Conservation (phyloP, 2,888 invertebrate genomes). For the Drosophila sordidula region DNA sequence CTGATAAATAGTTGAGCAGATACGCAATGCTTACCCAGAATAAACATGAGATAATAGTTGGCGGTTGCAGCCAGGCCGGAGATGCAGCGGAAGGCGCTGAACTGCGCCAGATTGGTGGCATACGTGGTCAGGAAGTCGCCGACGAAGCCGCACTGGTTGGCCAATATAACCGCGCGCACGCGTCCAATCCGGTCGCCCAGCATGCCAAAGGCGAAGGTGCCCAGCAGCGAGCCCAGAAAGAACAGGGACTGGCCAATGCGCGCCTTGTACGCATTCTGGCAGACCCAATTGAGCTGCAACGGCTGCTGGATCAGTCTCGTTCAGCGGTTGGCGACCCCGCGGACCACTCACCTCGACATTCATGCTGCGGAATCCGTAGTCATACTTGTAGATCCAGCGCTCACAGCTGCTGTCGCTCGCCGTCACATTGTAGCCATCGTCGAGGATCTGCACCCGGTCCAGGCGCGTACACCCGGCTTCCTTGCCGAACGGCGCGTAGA, state of each 20-base stretch:
- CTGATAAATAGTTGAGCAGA: conserved; percentile 31
- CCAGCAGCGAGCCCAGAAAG: conserved; percentile 87
- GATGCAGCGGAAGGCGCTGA: conserved; percentile 86
- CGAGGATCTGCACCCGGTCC: conserved; percentile 50
- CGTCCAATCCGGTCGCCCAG: conserved; percentile 87
- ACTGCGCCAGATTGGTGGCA: conserved; percentile 85
- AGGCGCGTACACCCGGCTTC: conserved; percentile 78
- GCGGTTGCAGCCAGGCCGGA: conserved; percentile 87
- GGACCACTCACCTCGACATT: conserved; percentile 88
- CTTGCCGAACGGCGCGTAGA: conserved; percentile 74
- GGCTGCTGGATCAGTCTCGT: neutral
- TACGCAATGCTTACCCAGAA: conserved; percentile 85
- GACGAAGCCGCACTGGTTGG: conserved; percentile 86
- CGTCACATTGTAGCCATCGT: conserved; percentile 55
- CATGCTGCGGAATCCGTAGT: conserved; percentile 86
- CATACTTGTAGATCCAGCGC: conserved; percentile 87
- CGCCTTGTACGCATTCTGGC: conserved; percentile 86
- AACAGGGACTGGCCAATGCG: conserved; percentile 87
- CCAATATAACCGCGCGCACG: conserved; percentile 86
- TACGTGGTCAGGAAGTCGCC: conserved; percentile 86
- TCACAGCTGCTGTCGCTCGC: conserved; percentile 81
- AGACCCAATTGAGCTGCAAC: conserved; percentile 70
- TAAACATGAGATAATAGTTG: conserved; percentile 88
- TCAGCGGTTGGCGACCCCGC: no score
- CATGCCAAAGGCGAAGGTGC: conserved; percentile 86